Conservation (phyloP, 2,888 invertebrate genomes). For the Nephrocerus scutellatus region DNA sequence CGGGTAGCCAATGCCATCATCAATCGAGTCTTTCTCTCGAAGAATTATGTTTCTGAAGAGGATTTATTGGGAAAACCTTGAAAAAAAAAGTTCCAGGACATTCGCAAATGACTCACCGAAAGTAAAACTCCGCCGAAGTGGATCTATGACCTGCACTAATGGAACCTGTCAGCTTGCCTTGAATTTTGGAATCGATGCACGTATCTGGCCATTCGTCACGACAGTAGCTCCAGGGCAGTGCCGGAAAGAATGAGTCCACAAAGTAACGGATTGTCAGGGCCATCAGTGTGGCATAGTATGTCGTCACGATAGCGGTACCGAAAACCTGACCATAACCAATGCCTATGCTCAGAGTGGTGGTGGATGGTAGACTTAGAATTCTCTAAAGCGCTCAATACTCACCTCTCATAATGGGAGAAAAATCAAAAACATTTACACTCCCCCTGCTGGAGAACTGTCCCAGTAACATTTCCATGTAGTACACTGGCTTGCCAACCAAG, state of each 20-base stretch:
- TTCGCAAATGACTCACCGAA: constrained; percentile 38
- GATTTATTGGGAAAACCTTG: background rate
- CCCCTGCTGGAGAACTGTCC: constrained; percentile 68
- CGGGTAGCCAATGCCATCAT: constrained; percentile 53
- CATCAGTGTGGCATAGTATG: constrained; percentile 63
- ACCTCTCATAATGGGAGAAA: constrained; percentile 64
- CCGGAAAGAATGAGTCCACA: constrained; percentile 54
- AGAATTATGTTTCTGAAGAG: constrained; percentile 49
- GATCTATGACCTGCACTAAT: constrained; percentile 23
- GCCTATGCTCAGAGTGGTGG: no score
- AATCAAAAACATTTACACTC: constrained; percentile 58
- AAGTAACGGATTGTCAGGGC: constrained; percentile 59
- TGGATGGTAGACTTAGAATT: background rate
- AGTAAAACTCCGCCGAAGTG: constrained; percentile 47
- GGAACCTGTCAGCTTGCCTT: constrained; percentile 4
- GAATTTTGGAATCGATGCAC: constrained; percentile 38
- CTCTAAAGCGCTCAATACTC: constrained; percentile 14
- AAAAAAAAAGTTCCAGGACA: background rate
- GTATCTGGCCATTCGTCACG: constrained; percentile 50
- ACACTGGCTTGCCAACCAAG: constrained; percentile 60
- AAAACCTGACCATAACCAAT: constrained; percentile 54
- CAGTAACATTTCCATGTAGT: constrained; percentile 64
- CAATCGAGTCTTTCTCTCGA: constrained; percentile 48
- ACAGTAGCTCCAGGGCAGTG: constrained; percentile 59
- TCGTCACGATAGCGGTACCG: constrained; percentile 53